Evolutionary conservation across 1,140 invertebrate species (phyloP), one percentile per base, ranked within the genome.

Genomic region (Capitella teleta): DNA sequence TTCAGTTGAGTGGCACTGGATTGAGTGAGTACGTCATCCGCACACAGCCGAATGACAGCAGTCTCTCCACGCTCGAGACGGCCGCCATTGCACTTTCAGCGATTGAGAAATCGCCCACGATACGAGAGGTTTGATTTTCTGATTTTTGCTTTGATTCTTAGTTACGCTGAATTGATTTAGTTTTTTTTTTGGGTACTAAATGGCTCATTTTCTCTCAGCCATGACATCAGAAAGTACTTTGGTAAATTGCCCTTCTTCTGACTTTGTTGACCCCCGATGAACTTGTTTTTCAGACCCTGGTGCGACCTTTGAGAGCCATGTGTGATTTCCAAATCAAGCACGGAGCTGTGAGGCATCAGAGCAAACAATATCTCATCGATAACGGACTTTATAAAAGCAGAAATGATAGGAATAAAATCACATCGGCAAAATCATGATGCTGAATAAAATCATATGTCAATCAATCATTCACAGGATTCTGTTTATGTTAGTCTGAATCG

Each of bases 331-430:
- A 95, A 66, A 67, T 95, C 44, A 77, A 85, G 54, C 87, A 91
- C 76, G 90, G 90, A 38, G 90, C 90, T 26, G 85, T 90, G 1
- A 83, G 84, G 40, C 90, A 94, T 73, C 85, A 93, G 63, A 93
- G 88, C 54, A 93, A 90, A 74, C 86, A 92, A 65, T 87, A 81
- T 74, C 74, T 85, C 52, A 80, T 90, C 28, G 85, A 87, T 71
- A 87, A 85, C 59, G 86, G 87, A 58, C 78, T 79, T 51, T 91
- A 89, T 75, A 83, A 84, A 32, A 87, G n/a, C n/a, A n/a, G n/a
- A n/a, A n/a, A n/a, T n/a, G n/a, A n/a, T n/a, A 86, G 66, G n/a
- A n/a, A n/a, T n/a, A n/a, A n/a, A n/a, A n/a, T n/a, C n/a, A n/a
- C n/a, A n/a, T n/a, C 74, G 10, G 28, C 32, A 34, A 34, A 34